Conservation (phyloP, 2,113 vertebrate species). For the Baryphthengus martii region DNA sequence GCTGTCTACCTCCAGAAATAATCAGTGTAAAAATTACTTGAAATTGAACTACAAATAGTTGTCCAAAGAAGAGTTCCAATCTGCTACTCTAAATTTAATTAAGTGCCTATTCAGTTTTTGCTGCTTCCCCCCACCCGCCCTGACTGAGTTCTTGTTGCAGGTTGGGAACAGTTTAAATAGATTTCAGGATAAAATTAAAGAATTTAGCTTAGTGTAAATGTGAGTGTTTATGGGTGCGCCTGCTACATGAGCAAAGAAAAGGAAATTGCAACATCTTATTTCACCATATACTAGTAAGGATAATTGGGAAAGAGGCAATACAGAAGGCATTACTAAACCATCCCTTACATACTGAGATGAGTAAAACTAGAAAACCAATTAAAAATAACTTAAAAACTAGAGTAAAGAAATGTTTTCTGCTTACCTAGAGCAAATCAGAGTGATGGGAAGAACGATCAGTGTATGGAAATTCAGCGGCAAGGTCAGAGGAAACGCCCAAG, state of each 20-base stretch:
- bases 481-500: neutral
- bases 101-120: neutral
- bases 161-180: neutral
- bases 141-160: neutral
- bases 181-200: neutral
- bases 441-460: neutral
- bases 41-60: conserved; percentile 58
- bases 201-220: neutral
- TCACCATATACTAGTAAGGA: neutral
- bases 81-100: conserved; percentile 53
- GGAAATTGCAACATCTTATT: neutral
- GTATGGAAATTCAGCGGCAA: neutral
- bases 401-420: neutral
- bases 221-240: neutral
- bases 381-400: neutral
- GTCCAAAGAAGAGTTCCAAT: conserved; percentile 33
- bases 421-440: neutral
- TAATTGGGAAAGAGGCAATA: neutral
- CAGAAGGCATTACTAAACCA: neutral
- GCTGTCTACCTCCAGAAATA: conserved; percentile 40
- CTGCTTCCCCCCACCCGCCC: fast-evolving
- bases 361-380: neutral
- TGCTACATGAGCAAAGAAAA: neutral
- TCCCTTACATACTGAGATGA: neutral
- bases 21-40: conserved; percentile 51